Percentiles rank a stretch among this genome's conserved stretches.
Conservation (phyloP, 2,113 vertebrate genomes). For the Speoplatyrhinus poulsoni region DNA sequence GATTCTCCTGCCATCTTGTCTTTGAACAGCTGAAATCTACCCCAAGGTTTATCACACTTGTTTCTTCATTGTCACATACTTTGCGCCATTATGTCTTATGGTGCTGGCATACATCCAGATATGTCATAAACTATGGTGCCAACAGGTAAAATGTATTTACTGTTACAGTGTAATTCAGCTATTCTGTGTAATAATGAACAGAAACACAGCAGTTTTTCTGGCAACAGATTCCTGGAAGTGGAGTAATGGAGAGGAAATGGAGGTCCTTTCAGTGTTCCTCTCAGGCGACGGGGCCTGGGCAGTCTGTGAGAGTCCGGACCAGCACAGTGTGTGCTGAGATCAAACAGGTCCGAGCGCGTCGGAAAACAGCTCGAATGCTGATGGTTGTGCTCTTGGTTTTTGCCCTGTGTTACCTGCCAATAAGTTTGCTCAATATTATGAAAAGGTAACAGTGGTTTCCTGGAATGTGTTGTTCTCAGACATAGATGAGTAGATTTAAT, state of each 20-base stretch:
- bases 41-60: conserved; percentile 94
- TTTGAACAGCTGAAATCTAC: conserved; percentile 86
- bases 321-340: conserved; percentile 89
- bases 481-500: not conserved
- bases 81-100: conserved; percentile 95
- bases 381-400: conserved; percentile 96
- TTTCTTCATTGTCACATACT: conserved; percentile 95
- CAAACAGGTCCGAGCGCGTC: conserved; percentile 89
- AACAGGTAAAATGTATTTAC: conserved; percentile 80
- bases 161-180: no score
- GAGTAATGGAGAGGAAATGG: conserved; percentile 91
- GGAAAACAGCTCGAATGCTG: conserved; percentile 95
- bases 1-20: conserved; percentile 38
- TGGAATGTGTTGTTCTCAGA: not conserved
- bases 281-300: conserved; percentile 68
- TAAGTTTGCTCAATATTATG: conserved; percentile 95
- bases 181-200: not conserved
- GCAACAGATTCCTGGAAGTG: conserved; percentile 90
- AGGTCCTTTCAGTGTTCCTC: conserved; percentile 80
- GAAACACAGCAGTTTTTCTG: conserved; percentile 4
- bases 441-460: conserved; percentile 82
- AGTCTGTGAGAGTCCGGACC: conserved; percentile 80
- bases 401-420: conserved; percentile 94
- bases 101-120: conserved; percentile 96
- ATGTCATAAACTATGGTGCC: conserved; percentile 95